Percentiles rank a stretch among this genome's conserved stretches.
Evolutionary conservation across 2,888 invertebrate genomes (phyloP).

Genomic region (Mallateleia sp.): DNA sequence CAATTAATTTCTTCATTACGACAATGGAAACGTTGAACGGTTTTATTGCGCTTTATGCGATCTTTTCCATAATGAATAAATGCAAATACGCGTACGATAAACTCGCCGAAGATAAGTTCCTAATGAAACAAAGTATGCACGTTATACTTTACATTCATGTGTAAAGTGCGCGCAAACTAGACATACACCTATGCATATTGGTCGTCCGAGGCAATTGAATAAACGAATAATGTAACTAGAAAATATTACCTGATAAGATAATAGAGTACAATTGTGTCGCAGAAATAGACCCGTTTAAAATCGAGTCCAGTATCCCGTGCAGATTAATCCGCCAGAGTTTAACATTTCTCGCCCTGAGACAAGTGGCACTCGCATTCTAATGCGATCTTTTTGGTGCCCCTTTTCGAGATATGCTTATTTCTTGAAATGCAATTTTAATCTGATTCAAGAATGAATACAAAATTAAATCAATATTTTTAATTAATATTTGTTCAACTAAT

Average conservation of each 20-base stretch:
- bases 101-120: background rate
- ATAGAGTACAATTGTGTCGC: constrained; percentile 85
- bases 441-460: no score
- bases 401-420: no score
- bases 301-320: constrained; percentile 74
- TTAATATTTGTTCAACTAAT: no score
- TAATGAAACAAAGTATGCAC: constrained; percentile 11
- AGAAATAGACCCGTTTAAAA: constrained; percentile 74
- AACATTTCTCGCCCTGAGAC: constrained; percentile 69
- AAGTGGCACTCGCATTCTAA: constrained; percentile 67
- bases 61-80: background rate
- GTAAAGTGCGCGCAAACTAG: constrained; percentile 10
- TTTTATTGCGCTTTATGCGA: background rate
- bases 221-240: constrained; percentile 82
- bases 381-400: background rate
- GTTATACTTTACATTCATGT: constrained; percentile 25
- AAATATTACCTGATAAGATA: constrained; percentile 88
- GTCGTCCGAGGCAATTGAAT: constrained; percentile 76
- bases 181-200: constrained; percentile 26
- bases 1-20: no score
- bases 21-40: background rate
- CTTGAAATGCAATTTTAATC: no score
- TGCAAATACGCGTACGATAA: background rate
- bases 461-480: no score
- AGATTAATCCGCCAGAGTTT: constrained; percentile 69